Percentiles rank a stretch among this genome's conserved stretches.
Conservation (phyloP, 2,888 invertebrate genomes). For the Eupsilia transversa region DNA sequence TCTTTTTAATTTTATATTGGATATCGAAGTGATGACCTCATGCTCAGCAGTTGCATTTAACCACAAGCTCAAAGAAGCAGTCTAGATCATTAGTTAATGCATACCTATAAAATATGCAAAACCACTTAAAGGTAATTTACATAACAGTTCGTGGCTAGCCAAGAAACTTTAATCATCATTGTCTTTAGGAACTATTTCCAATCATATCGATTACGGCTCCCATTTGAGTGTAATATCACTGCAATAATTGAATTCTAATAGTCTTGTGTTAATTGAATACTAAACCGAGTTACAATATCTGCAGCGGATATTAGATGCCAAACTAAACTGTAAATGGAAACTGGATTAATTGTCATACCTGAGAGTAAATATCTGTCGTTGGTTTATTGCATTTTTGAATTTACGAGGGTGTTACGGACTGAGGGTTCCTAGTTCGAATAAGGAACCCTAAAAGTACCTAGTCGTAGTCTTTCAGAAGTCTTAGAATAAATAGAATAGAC, state of each 20-base stretch:
- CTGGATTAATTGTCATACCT: neutral
- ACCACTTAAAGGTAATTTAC: neutral
- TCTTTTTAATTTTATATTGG: too few species aligned
- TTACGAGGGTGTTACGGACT: neutral
- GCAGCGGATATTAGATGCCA: neutral
- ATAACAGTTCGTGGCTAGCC: neutral
- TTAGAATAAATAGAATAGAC: neutral
- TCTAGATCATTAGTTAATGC: neutral
- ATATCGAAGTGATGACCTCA: neutral
- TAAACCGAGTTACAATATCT: neutral
- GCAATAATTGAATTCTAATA: slow-evolving; percentile 3
- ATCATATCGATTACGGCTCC: neutral
- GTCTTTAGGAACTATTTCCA: neutral
- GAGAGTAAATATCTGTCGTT: neutral
- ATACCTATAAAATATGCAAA: neutral
- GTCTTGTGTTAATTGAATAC: too few species aligned
- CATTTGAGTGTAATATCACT: neutral
- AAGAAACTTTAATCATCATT: neutral
- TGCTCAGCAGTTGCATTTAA: neutral
- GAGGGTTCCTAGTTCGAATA: neutral
- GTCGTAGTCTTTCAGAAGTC: neutral
- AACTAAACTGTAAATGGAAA: neutral
- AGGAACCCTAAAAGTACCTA: neutral
- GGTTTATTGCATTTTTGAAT: neutral
- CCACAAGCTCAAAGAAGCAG: neutral